Evolutionary conservation across 1,140 invertebrate species (phyloP).

Genomic region (Phortica variegata): DNA sequence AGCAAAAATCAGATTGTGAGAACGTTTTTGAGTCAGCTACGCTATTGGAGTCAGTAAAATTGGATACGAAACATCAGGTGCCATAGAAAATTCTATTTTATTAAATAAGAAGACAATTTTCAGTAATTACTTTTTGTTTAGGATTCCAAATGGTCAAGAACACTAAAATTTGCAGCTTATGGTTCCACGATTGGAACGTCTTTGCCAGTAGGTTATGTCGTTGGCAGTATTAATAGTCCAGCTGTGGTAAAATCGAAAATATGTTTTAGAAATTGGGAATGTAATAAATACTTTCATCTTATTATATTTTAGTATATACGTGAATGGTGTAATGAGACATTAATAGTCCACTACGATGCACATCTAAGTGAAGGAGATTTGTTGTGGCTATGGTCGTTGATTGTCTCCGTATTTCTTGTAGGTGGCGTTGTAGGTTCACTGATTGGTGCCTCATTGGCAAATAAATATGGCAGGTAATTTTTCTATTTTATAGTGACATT

Average conservation of each 20-base stretch:
- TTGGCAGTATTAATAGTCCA: conserved; percentile 80
- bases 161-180: conserved; percentile 27
- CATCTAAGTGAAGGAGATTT: conserved; percentile 58
- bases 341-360: conserved; percentile 62
- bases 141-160: conserved; percentile 20
- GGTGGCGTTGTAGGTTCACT: conserved; percentile 75
- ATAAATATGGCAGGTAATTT: conserved; percentile 71
- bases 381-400: conserved; percentile 72
- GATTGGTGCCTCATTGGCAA: conserved; percentile 69
- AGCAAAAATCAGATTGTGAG: no score
- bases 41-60: no score
- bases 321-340: conserved; percentile 69
- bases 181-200: conserved; percentile 75
- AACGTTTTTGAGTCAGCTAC: no score
- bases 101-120: no score
- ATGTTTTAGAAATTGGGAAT: no score
- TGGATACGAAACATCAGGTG: no score
- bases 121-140: no score
- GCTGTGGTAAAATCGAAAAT: no score
- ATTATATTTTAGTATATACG: conserved; percentile 70
- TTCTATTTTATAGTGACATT: no score
- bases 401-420: conserved; percentile 77
- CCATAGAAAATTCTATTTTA: no score
- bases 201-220: conserved; percentile 83
- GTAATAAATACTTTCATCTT: conserved; percentile 8